Evolutionary conservation across 2,113 vertebrate species (phyloP).

Genomic region (Chamaea fasciata): DNA sequence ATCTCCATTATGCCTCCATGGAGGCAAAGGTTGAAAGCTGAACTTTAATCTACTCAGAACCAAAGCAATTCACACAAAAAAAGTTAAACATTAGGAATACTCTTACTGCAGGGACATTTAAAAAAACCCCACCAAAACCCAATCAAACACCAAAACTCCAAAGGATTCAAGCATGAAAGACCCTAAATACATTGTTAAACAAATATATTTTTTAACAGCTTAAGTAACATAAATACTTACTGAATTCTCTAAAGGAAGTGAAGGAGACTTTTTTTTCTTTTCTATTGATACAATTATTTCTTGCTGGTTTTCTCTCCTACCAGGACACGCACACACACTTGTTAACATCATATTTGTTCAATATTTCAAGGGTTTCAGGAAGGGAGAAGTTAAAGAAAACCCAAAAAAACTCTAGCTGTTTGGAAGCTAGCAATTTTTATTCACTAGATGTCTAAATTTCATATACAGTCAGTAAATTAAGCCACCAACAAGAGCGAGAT

Average conservation of each 20-base stretch:
- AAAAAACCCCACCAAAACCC: not conserved
- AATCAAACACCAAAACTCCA: not conserved
- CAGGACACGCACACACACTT: not conserved
- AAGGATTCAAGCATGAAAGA: not conserved
- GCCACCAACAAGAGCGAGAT: accelerated
- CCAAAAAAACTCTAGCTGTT: not conserved
- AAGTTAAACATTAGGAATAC: not conserved
- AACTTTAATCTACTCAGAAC: not conserved
- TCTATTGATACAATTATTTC: not conserved
- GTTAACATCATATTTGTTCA: not conserved
- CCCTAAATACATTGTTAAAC: not conserved
- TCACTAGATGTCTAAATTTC: not conserved
- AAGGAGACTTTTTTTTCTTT: not conserved
- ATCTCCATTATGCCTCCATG: not conserved
- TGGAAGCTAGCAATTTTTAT: not conserved
- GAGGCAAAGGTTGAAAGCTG: not conserved
- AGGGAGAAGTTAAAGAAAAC: not conserved
- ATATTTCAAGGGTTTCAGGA: not conserved
- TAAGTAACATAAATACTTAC: not conserved
- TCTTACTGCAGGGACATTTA: not conserved
- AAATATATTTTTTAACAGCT: not conserved
- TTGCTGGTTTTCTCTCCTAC: not conserved
- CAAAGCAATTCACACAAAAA: not conserved
- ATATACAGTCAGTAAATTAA: not conserved
- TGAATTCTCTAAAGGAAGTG: not conserved